Evolutionary conservation across 2,113 vertebrate species (phyloP).

Genomic region (Psilopsiagon aurifrons): DNA sequence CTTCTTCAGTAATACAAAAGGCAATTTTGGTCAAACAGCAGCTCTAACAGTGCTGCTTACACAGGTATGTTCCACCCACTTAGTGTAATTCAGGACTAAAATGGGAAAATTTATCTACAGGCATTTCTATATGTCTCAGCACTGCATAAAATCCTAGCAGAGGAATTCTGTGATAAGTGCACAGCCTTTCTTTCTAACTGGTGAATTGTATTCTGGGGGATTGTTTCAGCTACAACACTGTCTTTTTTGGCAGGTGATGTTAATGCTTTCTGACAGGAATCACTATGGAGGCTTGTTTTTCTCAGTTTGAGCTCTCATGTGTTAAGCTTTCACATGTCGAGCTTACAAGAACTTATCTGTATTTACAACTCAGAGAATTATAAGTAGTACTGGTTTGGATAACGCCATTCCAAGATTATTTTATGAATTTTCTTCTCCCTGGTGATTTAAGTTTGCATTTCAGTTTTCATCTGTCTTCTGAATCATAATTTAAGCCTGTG

Average conservation of each 20-base stretch:
- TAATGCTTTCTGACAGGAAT: slow-evolving; percentile 48
- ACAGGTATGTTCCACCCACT: neutral
- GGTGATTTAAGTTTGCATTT: neutral
- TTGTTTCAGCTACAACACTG: neutral
- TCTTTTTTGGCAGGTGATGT: slow-evolving; percentile 31
- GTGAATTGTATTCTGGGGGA: slow-evolving; percentile 15
- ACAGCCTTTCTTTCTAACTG: neutral
- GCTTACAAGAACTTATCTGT: slow-evolving; percentile 22
- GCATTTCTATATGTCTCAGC: neutral
- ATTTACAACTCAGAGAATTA: neutral
- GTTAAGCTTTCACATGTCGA: slow-evolving; percentile 14
- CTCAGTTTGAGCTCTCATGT: slow-evolving; percentile 14
- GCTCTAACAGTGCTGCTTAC: neutral
- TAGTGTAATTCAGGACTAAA: neutral
- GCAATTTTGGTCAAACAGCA: neutral
- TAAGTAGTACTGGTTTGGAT: neutral
- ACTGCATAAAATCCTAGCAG: neutral
- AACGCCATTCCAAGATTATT: neutral
- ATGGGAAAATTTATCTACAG: neutral
- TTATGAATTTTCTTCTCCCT: neutral
- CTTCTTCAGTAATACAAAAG: neutral
- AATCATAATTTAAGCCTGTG: neutral
- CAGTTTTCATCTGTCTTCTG: neutral
- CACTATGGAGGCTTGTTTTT: slow-evolving; percentile 36
- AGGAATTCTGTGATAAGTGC: neutral